Base-by-base conservation (phyloP, 2,888 invertebrate species). In the Hypomecis atomaria region DNA sequence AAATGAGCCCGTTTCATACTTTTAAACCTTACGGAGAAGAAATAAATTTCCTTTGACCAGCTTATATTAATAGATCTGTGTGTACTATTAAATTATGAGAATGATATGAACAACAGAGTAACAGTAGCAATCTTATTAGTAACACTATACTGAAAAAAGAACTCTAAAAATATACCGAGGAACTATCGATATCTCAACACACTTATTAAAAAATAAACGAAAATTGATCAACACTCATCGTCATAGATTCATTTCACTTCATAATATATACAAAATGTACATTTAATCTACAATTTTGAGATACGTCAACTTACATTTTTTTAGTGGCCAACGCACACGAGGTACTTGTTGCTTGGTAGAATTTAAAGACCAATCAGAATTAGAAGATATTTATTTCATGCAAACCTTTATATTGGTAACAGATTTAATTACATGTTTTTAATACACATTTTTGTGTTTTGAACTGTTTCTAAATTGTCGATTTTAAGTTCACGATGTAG, bases 261-360 rank as follows among this genome's bases (percentile, higher is more conserved):
- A 80, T 78, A 74, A 71, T 85, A 85, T 85, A 78, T 85, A 85
- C 85, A 85, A 80, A 81, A 83, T 85, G 71, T 85, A 85, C 83
- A 84, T 71, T 65, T 54, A 67, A 70, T 69, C 65, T 67, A 66
- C 60, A 67, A 59, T 69, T 62, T 66, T 63, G 36, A 64, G 54
- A 60, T 63, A 59, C 61, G 62, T 60, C 11, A 43, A 62, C 66
- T 66, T 60, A 44, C 48, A 62, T 38, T 0, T 62, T 63, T 65
- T 63, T 53, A 11, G 3, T 11, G 37, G 49, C 11, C 49, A 49
- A 49, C 36, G 49, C 33, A 34, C 34, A 48, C 48, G n/a, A 36
- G n/a, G 34, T 33, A 34, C 48, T 48, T 48, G 34, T 48, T 4
- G 9, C 9, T 9, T 33, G 23, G 33, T 23, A 23, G 23, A 23